Percentiles rank a stretch among this genome's conserved stretches.
phyloP scores from a whole-genome alignment of 1,140 invertebrate genomes.

The Caenorhabditis briggsae region DNA sequence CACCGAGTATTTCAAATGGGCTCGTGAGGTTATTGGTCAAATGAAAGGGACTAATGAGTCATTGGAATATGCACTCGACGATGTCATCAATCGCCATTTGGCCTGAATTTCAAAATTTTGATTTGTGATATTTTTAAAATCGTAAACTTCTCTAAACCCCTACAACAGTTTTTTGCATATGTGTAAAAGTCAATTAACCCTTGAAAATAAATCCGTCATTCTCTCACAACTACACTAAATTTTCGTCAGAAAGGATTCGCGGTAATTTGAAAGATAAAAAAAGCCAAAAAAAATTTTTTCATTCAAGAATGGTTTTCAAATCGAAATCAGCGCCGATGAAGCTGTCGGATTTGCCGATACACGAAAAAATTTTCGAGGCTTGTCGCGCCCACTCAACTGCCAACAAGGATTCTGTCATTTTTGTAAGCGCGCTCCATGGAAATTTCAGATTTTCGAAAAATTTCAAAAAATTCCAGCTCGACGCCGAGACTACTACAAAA shows the following conservation, averaged over 20 bases:
- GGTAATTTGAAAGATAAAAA: background rate
- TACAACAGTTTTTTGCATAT: too few species aligned
- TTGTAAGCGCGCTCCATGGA: conserved; percentile 14
- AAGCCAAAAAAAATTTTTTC: background rate
- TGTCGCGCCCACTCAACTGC: background rate
- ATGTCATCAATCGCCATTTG: conserved; percentile 49
- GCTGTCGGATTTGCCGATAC: background rate
- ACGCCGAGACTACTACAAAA: conserved; percentile 30
- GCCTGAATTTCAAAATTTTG: background rate
- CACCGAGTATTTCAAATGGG: conserved; percentile 84
- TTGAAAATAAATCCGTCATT: background rate
- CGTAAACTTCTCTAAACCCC: background rate
- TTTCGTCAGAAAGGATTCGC: background rate
- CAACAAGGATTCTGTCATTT: conserved; percentile 18
- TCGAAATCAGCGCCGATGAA: conserved; percentile 19
- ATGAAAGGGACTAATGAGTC: conserved; percentile 82
- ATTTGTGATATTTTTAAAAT: background rate
- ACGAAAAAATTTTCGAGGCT: conserved; percentile 4
- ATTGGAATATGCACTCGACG: conserved; percentile 81
- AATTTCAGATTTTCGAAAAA: background rate
- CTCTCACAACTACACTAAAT: background rate
- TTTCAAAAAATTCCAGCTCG: background rate
- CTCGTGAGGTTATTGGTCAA: conserved; percentile 83
- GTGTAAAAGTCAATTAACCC: background rate
- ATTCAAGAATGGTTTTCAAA: conserved; percentile 38